Percentiles rank a stretch among this genome's conserved stretches.
phyloP scores from a whole-genome alignment of 2,113 vertebrate genomes.

The Xyrauchen texanus region DNA sequence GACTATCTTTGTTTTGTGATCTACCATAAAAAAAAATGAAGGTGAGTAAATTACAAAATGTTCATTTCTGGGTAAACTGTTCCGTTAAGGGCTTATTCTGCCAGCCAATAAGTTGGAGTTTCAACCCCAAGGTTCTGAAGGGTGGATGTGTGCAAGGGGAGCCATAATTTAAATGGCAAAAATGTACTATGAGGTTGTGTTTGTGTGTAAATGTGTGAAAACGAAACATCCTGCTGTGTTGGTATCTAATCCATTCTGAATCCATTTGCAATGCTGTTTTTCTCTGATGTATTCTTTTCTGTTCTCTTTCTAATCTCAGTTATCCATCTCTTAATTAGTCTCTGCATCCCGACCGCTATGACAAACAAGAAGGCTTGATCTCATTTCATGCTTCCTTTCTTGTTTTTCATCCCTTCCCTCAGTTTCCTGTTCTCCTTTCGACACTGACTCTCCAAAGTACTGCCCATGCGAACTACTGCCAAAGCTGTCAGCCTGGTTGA shows the following conservation, averaged over 20 bases:
- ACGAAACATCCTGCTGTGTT: background rate
- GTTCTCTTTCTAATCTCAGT: constrained; percentile 29
- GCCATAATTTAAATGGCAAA: background rate
- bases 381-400: constrained; percentile 32
- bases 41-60: too few species aligned
- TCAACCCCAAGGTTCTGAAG: background rate
- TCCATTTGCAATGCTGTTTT: constrained; percentile 19
- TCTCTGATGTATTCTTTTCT: background rate
- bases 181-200: background rate
- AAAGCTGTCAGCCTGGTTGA: constrained; percentile 33
- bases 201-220: background rate
- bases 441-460: constrained; percentile 7
- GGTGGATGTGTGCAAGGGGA: too few species aligned
- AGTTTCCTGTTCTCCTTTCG: background rate
- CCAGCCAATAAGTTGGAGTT: too few species aligned
- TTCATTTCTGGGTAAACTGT: too few species aligned
- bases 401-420: constrained; percentile 20
- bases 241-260: constrained; percentile 23
- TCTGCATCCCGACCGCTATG: constrained; percentile 23
- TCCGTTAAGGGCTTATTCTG: too few species aligned
- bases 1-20: too few species aligned
- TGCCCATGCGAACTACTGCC: constrained; percentile 8
- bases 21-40: too few species aligned
- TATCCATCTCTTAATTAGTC: constrained; percentile 37
- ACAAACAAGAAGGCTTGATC: constrained; percentile 28